Conservation (phyloP, 2,888 invertebrate species). For the Ophioninae sp. region DNA sequence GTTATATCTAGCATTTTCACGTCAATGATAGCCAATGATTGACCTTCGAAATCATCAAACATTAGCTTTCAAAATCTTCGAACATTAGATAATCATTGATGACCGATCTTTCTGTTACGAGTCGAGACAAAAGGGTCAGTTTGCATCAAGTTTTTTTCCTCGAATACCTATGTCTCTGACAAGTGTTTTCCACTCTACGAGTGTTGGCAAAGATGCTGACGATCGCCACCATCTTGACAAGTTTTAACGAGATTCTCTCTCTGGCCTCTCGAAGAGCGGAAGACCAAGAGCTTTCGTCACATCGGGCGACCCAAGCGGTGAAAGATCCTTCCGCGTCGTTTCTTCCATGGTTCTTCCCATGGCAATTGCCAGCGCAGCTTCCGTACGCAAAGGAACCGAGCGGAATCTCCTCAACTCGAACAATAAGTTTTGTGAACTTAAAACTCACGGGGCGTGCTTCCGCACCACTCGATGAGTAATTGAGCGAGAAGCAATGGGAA, state of each 20-base stretch:
- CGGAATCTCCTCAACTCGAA: slow-evolving; percentile 39
- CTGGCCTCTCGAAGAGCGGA: background rate
- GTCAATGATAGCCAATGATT: background rate
- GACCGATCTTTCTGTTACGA: background rate
- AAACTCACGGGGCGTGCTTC: slow-evolving; percentile 54
- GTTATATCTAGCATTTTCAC: too few relatives aligned
- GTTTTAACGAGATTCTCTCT: slow-evolving; percentile 62
- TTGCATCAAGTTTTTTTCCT: background rate
- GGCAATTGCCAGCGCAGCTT: slow-evolving; percentile 21
- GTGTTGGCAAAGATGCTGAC: slow-evolving; percentile 20
- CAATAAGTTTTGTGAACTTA: slow-evolving; percentile 63
- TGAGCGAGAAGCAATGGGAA: slow-evolving; percentile 65
- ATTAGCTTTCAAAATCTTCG: background rate
- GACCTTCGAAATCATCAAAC: background rate
- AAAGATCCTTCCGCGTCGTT: slow-evolving; percentile 7
- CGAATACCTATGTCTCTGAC: slow-evolving; percentile 36
- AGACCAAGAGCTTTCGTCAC: slow-evolving; percentile 26
- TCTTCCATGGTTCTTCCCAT: slow-evolving; percentile 11
- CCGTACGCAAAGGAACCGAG: slow-evolving; percentile 34
- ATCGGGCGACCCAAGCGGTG: background rate
- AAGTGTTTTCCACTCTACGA: slow-evolving; percentile 6
- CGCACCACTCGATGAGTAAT: slow-evolving; percentile 68
- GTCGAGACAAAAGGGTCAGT: background rate
- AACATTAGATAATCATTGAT: background rate
- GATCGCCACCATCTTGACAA: slow-evolving; percentile 28